These are phyloP conservation scores for Aspiorhynchus laticeps DNA, from an alignment of 2,113 vertebrate species.

Conservation along the genomic window DNA sequence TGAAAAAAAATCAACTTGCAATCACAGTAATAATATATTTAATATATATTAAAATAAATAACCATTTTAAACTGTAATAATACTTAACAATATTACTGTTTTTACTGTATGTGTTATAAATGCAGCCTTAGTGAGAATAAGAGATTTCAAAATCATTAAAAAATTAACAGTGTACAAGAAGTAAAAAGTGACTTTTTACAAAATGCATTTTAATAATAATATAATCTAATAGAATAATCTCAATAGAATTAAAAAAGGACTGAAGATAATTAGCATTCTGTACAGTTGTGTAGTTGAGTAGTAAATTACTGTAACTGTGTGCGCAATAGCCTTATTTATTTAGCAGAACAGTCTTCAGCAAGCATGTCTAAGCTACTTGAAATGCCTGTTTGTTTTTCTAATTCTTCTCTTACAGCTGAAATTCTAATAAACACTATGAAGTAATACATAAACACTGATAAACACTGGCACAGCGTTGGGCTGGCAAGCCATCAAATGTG, in stretches of 20 bases:
- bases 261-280: neutral
- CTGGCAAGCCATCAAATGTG: constrained; percentile 16
- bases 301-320: neutral
- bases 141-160: neutral
- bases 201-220: neutral
- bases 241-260: neutral
- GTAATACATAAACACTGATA: constrained; percentile 8
- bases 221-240: neutral
- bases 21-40: neutral
- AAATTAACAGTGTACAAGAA: neutral
- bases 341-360: neutral
- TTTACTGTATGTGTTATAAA: neutral
- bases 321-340: neutral
- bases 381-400: constrained; percentile 16
- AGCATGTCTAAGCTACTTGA: neutral
- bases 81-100: neutral
- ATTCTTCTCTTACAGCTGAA: constrained; percentile 16
- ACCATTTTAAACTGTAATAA: neutral
- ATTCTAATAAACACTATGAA: neutral
- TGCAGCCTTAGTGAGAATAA: neutral
- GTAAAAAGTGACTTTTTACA: neutral
- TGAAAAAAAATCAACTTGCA: neutral
- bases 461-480: constrained; percentile 4
- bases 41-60: neutral
- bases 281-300: neutral